Conservation (phyloP, 1,140 invertebrate genomes). For the Aphelenchoides besseyi region DNA sequence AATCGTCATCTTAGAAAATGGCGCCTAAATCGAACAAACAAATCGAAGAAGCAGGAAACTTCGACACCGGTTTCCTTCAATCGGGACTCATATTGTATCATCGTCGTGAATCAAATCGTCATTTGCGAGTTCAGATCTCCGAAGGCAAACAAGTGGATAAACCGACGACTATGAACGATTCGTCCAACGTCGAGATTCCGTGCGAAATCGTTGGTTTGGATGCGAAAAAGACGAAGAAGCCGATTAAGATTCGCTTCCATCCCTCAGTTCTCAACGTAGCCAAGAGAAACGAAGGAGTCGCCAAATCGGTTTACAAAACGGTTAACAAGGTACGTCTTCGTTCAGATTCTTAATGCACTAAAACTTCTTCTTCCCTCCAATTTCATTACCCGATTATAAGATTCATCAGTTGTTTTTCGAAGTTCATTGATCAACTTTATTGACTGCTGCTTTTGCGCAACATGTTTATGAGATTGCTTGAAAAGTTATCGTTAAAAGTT, state of each 20-base stretch:
- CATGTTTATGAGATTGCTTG: too few species aligned
- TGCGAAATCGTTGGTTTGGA: constrained; percentile 10
- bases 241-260: constrained; percentile 10
- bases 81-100: not conserved
- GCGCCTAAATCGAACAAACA: not conserved
- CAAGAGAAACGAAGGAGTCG: not conserved
- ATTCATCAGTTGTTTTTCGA: too few species aligned
- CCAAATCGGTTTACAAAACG: not conserved
- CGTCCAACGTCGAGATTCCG: not conserved
- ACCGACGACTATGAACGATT: not conserved
- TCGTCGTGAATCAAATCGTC: not conserved
- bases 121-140: constrained; percentile 7
- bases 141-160: constrained; percentile 6
- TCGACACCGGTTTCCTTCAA: not conserved
- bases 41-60: not conserved
- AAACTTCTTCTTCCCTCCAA: too few species aligned
- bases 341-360: too few species aligned
- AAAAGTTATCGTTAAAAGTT: too few species aligned
- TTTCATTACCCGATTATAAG: too few species aligned
- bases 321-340: constrained; percentile 10
- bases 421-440: too few species aligned
- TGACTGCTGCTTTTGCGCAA: too few species aligned
- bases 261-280: not conserved
- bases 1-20: too few species aligned
- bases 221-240: constrained; percentile 4